Evolutionary conservation across 2,113 vertebrate species (phyloP).

Genomic region (Sturnira hondurensis): DNA sequence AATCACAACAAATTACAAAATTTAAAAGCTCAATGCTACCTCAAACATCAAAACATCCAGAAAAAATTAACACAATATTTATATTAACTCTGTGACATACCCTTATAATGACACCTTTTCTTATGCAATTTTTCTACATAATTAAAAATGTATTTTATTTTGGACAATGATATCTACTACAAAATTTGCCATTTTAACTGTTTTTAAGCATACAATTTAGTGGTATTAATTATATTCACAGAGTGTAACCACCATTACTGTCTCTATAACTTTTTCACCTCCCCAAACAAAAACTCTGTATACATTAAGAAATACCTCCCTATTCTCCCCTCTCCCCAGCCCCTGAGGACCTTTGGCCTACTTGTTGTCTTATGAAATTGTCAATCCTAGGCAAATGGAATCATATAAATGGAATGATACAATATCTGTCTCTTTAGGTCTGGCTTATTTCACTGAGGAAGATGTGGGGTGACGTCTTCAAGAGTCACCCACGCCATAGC

Average conservation of each 20-base stretch:
- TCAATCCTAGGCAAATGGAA: neutral
- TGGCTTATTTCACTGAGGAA: neutral
- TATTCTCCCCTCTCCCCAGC: neutral
- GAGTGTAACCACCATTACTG: neutral
- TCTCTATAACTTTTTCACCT: neutral
- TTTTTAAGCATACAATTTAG: neutral
- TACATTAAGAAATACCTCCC: neutral
- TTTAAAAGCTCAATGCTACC: neutral
- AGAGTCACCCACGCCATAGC: neutral
- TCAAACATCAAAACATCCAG: neutral
- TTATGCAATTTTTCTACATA: neutral
- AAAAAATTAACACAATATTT: neutral
- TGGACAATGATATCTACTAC: neutral
- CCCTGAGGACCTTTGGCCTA: neutral
- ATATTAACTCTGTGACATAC: neutral
- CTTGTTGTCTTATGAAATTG: neutral
- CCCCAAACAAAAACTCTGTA: neutral
- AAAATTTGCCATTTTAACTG: neutral
- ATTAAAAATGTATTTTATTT: neutral
- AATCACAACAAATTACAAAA: neutral
- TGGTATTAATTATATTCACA: neutral
- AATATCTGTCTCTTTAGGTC: neutral
- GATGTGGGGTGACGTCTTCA: neutral
- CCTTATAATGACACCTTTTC: neutral
- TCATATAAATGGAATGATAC: neutral